Evolutionary conservation across 35 echinoderm and acorn worm genomes (phyloP).

Genomic region (Holothuria glaberrima): DNA sequence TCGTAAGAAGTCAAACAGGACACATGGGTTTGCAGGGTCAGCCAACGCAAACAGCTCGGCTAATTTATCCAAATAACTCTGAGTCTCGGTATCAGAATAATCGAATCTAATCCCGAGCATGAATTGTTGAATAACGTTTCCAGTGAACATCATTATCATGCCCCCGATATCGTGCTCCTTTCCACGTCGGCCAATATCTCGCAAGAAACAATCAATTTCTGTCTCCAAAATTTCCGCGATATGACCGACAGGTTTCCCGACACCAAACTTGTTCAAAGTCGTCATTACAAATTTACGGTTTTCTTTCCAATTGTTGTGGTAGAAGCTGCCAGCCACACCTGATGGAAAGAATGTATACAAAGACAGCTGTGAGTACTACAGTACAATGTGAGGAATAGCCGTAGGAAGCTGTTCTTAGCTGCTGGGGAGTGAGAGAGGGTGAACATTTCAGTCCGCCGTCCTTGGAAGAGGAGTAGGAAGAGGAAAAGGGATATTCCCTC

Average conservation of each 20-base stretch:
- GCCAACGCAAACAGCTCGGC: background rate
- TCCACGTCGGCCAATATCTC: slow-evolving; percentile 7
- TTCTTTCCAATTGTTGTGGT: slow-evolving; percentile 39
- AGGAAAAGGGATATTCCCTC: no score
- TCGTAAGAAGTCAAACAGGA: background rate
- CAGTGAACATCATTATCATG: slow-evolving; percentile 13
- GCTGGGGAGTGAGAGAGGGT: no score
- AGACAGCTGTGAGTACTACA: no score
- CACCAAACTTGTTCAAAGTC: slow-evolving; percentile 2
- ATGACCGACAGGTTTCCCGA: slow-evolving; percentile 9
- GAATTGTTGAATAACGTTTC: background rate
- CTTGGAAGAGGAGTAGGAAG: no score
- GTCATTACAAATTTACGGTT: slow-evolving; percentile 28
- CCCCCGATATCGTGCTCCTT: background rate
- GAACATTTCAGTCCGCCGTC: no score
- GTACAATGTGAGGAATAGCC: no score
- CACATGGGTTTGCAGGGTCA: background rate
- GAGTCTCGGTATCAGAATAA: background rate
- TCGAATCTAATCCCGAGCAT: slow-evolving; percentile 21
- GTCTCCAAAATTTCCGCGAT: background rate
- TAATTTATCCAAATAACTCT: slow-evolving; percentile 28
- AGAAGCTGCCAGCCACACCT: slow-evolving; percentile 24
- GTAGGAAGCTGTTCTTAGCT: no score
- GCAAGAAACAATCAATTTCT: background rate
- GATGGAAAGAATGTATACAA: background rate